Conservation (phyloP, 2,888 invertebrate genomes). For the Caenorhabditis drosophilae region DNA sequence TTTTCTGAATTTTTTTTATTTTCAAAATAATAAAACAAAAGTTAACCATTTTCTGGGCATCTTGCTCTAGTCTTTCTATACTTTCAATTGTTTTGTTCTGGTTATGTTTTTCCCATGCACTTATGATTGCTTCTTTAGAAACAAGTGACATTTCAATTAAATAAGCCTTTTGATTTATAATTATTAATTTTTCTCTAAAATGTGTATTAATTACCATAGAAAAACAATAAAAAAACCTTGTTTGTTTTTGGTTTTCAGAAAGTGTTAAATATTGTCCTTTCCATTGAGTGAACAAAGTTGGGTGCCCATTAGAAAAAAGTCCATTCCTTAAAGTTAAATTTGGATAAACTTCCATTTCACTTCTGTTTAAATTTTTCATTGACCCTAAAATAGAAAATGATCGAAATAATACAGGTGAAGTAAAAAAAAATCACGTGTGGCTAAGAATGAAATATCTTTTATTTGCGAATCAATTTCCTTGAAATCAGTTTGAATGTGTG, state of each 20-base stretch:
- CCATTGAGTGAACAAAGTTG: constrained; percentile 45
- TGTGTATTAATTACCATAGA: neutral
- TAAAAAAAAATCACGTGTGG: constrained; percentile 45
- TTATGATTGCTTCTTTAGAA: constrained; percentile 54
- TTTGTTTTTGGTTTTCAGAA: constrained; percentile 57
- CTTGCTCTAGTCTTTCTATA: constrained; percentile 59
- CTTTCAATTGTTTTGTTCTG: constrained; percentile 55
- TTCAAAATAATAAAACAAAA: neutral
- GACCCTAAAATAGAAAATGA: neutral
- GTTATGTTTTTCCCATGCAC: constrained; percentile 64
- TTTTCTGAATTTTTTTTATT: constrained; percentile 35
- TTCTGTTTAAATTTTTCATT: neutral
- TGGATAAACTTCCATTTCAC: constrained; percentile 7
- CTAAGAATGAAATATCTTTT: constrained; percentile 54
- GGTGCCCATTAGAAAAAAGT: constrained; percentile 19
- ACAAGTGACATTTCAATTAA: constrained; percentile 62
- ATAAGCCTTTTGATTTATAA: constrained; percentile 76
- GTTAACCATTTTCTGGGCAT: constrained; percentile 44
- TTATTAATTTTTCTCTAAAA: constrained; percentile 76
- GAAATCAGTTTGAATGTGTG: constrained; percentile 62
- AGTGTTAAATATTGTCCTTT: constrained; percentile 62
- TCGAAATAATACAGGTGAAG: neutral
- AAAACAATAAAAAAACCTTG: constrained; percentile 47
- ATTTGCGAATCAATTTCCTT: constrained; percentile 50
- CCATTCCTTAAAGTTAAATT: constrained; percentile 31